phyloP scores from a whole-genome alignment of 2,797 vertebrate species.

The Ptychadena robeensis region DNA sequence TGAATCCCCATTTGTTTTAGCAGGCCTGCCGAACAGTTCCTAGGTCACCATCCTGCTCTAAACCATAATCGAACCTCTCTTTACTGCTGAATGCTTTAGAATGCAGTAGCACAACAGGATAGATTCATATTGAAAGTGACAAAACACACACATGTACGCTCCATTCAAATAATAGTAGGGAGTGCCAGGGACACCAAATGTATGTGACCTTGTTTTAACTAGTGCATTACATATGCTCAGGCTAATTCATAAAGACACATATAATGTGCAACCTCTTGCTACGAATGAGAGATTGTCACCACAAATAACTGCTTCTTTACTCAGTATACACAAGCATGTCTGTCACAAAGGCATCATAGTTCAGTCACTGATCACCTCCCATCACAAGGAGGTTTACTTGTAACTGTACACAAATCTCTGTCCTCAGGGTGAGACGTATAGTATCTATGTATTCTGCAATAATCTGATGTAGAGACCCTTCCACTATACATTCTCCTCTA shows the following conservation, averaged over 20 bases:
- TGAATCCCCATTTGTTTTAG: too few relatives aligned
- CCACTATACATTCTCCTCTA: constrained; percentile 2
- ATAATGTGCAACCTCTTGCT: background rate
- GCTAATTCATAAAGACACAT: too few relatives aligned
- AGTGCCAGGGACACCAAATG: too few relatives aligned
- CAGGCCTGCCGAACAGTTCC: background rate
- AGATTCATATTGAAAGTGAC: background rate
- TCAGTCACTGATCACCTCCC: background rate
- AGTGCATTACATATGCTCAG: background rate
- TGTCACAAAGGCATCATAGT: background rate
- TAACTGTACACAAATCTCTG: background rate
- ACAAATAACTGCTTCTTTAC: background rate
- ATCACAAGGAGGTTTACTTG: background rate
- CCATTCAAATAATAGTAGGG: background rate
- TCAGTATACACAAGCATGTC: background rate
- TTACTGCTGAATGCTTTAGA: background rate
- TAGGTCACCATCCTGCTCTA: background rate
- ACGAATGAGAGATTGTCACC: background rate
- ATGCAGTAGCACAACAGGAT: background rate
- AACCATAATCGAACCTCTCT: background rate
- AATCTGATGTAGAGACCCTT: constrained; percentile 25
- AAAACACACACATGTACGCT: background rate
- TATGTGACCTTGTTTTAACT: background rate
- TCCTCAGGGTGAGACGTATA: constrained; percentile 45
- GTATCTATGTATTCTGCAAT: constrained; percentile 47